Base-by-base conservation (phyloP, 2,113 vertebrate species). In the Seriola rivoliana region DNA sequence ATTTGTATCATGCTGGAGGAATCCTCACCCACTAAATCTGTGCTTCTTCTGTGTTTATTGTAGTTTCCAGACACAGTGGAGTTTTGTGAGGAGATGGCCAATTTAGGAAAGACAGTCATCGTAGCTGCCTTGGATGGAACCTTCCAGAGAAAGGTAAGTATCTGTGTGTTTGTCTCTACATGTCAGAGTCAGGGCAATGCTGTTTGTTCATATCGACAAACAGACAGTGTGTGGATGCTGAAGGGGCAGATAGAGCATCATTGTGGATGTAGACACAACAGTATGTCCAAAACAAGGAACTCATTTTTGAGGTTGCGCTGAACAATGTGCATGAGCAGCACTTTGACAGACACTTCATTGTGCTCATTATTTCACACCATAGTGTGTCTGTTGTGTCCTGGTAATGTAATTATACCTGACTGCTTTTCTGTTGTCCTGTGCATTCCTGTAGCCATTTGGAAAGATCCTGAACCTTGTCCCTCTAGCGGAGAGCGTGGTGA, bases 71-170 rank as follows among this genome's bases (percentile, higher is more conserved):
- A 99, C 85, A 94, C 96, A 0, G 96, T 98, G 76, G 97, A 97
- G 62, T 99, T 99, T 91, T 97, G 97, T 1, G 98, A 99, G 86
- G 75, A 68, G 16, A 99, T 99, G 97, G 98, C 98, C 69, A 99
- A 99, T 8, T 12, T 85, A 0, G 98, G 98, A n/a, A 99, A 99
- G 93, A 99, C 96, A 0, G 40, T 99, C 62, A 98, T 99, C 0
- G 97, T 99, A 5, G 98, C 98, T 2, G 98, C 98, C 0, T 93
- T 99, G 64, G 98, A 99, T 40, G 98, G 96, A 32, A 99, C 98
- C 1, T 99, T 99, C 88, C 98, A 99, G 93, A 98, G 98, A 85
- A 99, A 97, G 96, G 98, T 97, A 81, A 72, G 87, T 13, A 0
- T 67, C 23, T 25, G 23, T 29, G 23, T 63, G 32, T 80, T 48